phyloP scores from a whole-genome alignment of 1,140 invertebrate genomes.

The Habropoda laboriosa region DNA sequence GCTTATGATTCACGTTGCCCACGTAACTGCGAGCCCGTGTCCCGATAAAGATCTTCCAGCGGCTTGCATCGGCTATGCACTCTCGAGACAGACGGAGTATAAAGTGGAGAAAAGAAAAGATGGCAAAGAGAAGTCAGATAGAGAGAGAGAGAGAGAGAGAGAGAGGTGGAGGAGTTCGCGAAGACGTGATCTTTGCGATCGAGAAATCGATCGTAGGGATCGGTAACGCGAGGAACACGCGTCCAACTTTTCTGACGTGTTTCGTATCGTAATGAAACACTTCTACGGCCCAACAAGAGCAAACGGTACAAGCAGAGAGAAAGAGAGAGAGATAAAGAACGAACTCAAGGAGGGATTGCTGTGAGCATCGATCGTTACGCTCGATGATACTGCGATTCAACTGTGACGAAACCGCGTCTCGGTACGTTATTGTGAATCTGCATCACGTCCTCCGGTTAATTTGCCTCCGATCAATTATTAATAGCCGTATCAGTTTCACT shows the following conservation, averaged over 20 bases:
- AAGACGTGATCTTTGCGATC: slow-evolving; percentile 49
- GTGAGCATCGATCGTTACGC: slow-evolving; percentile 37
- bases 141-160: not conserved
- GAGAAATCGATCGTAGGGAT: slow-evolving; percentile 51
- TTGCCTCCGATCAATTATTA: not conserved
- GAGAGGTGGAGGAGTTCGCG: slow-evolving; percentile 29
- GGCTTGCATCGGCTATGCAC: slow-evolving; percentile 48
- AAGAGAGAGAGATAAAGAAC: not conserved
- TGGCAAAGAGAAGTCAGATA: not conserved
- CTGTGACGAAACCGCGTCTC: slow-evolving; percentile 17
- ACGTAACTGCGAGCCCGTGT: slow-evolving; percentile 45
- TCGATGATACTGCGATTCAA: slow-evolving; percentile 39
- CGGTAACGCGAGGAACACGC: slow-evolving; percentile 41
- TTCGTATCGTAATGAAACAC: slow-evolving; percentile 51
- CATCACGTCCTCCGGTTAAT: slow-evolving; percentile 28
- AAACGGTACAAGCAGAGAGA: not conserved
- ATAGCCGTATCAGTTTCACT: not conserved
- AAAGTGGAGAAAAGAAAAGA: slow-evolving; percentile 16
- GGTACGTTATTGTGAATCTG: slow-evolving; percentile 15
- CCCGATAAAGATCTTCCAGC: slow-evolving; percentile 50
- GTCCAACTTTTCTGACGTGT: slow-evolving; percentile 44
- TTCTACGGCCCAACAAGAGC: slow-evolving; percentile 13
- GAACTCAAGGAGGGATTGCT: not conserved
- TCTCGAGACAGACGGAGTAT: slow-evolving; percentile 39
- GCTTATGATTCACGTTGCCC: slow-evolving; percentile 49